phyloP scores from a whole-genome alignment of 2,888 invertebrate genomes.

The Lasioglossum marginatum region DNA sequence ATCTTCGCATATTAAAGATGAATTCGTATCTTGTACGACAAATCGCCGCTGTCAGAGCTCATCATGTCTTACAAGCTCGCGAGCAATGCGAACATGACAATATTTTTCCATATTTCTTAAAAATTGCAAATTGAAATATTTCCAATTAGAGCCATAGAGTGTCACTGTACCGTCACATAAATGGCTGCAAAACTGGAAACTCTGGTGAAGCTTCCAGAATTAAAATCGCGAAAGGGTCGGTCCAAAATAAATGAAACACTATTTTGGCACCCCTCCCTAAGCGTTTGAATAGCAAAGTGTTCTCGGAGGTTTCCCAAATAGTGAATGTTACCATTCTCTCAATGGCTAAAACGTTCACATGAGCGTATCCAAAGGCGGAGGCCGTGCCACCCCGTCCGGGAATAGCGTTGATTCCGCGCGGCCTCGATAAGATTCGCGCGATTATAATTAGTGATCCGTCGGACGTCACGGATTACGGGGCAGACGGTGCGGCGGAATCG shows the following conservation, averaged over 20 bases:
- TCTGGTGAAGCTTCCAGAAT: not conserved
- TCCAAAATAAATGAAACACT: not conserved
- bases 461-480: constrained; percentile 47
- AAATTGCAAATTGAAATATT: too few species aligned
- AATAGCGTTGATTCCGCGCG: constrained; percentile 26
- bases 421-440: constrained; percentile 19
- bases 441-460: constrained; percentile 51
- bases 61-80: not conserved
- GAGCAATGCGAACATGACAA: not conserved
- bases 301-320: not conserved
- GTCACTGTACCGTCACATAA: not conserved
- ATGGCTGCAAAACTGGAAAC: not conserved
- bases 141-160: not conserved
- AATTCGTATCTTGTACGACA: not conserved
- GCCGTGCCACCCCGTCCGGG: constrained; percentile 13
- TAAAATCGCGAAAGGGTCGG: not conserved
- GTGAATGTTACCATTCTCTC: not conserved
- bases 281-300: not conserved
- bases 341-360: not conserved
- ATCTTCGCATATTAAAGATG: not conserved
- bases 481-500: constrained; percentile 55
- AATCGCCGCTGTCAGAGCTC: not conserved
- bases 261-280: not conserved
- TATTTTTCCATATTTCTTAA: not conserved
- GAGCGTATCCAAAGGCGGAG: not conserved